Conservation (phyloP, 2,113 vertebrate species). For the Ciconia stormi region DNA sequence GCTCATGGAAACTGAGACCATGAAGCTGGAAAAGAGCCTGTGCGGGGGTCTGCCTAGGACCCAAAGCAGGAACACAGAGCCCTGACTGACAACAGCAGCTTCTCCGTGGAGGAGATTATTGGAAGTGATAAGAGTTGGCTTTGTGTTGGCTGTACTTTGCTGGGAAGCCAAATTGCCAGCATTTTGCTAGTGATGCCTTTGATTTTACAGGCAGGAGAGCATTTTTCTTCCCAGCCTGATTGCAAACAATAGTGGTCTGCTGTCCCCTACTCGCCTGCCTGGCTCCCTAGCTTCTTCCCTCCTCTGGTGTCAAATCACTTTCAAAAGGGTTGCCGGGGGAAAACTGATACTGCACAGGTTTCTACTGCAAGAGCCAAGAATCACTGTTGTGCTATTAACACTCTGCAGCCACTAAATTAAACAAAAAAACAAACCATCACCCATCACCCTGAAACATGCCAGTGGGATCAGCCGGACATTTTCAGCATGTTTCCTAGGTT, state of each 20-base stretch:
- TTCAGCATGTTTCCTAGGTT: background rate
- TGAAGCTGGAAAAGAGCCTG: background rate
- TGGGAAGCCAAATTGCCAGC: conserved; percentile 12
- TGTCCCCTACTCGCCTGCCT: background rate
- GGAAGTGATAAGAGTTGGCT: background rate
- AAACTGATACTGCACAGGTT: background rate
- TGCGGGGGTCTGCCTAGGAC: background rate
- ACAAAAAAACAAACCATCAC: background rate
- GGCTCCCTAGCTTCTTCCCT: background rate
- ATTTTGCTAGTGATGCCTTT: conserved; percentile 29
- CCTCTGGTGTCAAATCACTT: background rate
- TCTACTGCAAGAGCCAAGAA: background rate
- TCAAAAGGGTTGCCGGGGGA: background rate
- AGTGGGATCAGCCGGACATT: background rate
- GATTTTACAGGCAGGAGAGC: conserved; percentile 21
- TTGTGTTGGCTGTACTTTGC: background rate
- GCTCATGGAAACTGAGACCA: background rate
- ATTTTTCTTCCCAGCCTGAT: conserved; percentile 13
- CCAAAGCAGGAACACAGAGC: background rate
- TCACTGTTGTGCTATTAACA: background rate
- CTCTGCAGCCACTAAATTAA: background rate
- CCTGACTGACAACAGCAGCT: background rate
- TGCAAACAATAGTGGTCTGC: background rate
- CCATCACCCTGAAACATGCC: background rate
- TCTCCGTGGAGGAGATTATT: background rate